Base-by-base conservation (phyloP, 2,113 vertebrate genomes). In the Microtus pennsylvanicus region DNA sequence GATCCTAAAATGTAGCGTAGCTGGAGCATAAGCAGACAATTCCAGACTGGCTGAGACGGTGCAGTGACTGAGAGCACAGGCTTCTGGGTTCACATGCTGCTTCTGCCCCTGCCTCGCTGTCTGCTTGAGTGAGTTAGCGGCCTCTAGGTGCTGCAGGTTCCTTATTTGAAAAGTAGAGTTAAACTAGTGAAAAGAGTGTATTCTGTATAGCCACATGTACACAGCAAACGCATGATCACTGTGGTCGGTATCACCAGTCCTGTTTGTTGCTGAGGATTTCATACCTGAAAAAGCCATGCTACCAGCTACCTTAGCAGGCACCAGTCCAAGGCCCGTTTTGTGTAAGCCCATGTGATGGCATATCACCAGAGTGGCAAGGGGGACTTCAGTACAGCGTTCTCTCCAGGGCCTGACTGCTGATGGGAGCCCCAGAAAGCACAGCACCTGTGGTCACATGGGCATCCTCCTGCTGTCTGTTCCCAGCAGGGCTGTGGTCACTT, bases 161-260 rank as follows among this genome's bases (percentile, higher is more conserved):
- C n/a, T 50, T 88, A 50, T 28, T 95, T 94, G 55, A 96, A 93
- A 95, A 96, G n/a, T 42, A 70, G 38, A 93, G 82, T 94, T 89
- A 76, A 87, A 17, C 17, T 21, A 12, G 80, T 89, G 87, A 69
- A 55, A 38, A 92, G n/a, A 90, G 87, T 61, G 35, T 10, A 42
- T 69, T 7, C 6, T 14, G 52, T 78, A 95, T 35, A 82, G 52
- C 11, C 77, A 38, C 90, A 82, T 24, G n/a, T 91, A 30, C 1
- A 87, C 24, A 89, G 35, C 87, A 85, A 92, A 81, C 76, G 55
- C 74, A 38, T 11, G 82, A 63, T 83, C 90, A 63, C 50, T 83
- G 0, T 75, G 93, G 42, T 88, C 75, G 21, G 42, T 13, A 19
- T 65, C 81, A 80, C 87, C 45, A 26, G 80, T 78, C 93, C 33